Conservation (phyloP, 2,797 vertebrate species). For the Spheniscus humboldti region DNA sequence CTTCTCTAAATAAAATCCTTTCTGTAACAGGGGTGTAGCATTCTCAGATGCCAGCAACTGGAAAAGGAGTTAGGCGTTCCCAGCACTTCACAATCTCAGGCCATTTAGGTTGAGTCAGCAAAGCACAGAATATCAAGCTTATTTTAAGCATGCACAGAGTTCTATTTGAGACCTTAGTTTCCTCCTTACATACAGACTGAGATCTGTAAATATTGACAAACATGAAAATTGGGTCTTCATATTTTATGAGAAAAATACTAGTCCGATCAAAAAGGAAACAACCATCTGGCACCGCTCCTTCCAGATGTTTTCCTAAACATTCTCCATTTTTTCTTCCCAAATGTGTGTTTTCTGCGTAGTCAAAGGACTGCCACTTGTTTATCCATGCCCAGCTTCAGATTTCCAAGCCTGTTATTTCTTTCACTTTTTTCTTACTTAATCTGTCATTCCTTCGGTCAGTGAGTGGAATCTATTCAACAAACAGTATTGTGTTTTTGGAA, state of each 20-base stretch:
- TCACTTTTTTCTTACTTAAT: not conserved
- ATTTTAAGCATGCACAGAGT: slow-evolving; percentile 7
- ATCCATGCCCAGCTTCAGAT: not conserved
- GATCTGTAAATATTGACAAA: slow-evolving; percentile 33
- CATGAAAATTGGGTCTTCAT: not conserved
- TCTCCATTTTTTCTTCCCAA: not conserved
- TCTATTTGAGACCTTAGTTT: not conserved
- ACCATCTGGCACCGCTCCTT: not conserved
- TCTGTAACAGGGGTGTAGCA: not conserved
- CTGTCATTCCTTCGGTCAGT: not conserved
- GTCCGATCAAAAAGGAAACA: not conserved
- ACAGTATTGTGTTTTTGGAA: not conserved
- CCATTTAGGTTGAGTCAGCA: slow-evolving; percentile 26
- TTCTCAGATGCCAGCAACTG: not conserved
- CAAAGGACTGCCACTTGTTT: not conserved
- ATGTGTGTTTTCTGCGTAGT: not conserved
- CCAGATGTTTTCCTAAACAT: slow-evolving; percentile 1
- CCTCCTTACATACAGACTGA: not conserved
- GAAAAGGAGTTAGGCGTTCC: not conserved
- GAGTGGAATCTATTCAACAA: not conserved
- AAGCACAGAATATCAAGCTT: not conserved
- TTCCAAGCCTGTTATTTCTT: not conserved
- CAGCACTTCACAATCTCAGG: not conserved
- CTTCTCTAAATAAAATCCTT: not conserved
- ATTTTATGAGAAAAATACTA: slow-evolving; percentile 2